Conservation (phyloP, 2,888 invertebrate species). For the Listrodromus nycthemerus region DNA sequence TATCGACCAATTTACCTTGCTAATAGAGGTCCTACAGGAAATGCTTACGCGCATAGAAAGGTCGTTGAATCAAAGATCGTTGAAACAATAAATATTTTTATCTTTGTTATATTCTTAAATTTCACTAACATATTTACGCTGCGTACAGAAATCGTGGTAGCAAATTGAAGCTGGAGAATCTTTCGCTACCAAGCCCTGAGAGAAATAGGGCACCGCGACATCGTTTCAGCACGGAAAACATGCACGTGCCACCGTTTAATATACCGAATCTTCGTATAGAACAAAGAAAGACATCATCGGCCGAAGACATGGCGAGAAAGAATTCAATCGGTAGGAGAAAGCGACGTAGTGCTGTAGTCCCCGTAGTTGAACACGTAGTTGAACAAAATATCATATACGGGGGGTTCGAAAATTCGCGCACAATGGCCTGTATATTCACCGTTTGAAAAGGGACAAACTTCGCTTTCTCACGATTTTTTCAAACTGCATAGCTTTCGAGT, state of each 20-base stretch:
- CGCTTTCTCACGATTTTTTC: no score
- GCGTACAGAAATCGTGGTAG: conserved; percentile 90
- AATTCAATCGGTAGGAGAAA: conserved; percentile 90
- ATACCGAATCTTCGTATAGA: conserved; percentile 95
- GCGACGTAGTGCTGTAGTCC: conserved; percentile 59
- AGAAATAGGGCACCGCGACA: conserved; percentile 91
- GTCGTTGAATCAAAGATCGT: conserved; percentile 75
- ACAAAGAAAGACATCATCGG: conserved; percentile 95
- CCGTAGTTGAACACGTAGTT: conserved; percentile 60
- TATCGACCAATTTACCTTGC: conserved; percentile 92
- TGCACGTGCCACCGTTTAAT: conserved; percentile 93
- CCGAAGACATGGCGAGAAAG: conserved; percentile 96
- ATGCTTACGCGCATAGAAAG: conserved; percentile 95
- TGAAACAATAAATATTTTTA: neutral
- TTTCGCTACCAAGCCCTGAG: conserved; percentile 91
- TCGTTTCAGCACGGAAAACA: conserved; percentile 94
- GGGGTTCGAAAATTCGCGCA: no score
- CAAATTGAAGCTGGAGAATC: conserved; percentile 94
- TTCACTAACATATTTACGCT: conserved; percentile 35
- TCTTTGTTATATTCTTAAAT: neutral
- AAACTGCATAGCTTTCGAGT: no score
- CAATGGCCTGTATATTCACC: neutral
- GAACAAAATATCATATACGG: neutral
- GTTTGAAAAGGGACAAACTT: neutral
- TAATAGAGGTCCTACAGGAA: conserved; percentile 94